These are phyloP conservation scores for Melanotaenia duboulayi DNA, from an alignment of 2,113 vertebrate species.

Conservation along the genomic window DNA sequence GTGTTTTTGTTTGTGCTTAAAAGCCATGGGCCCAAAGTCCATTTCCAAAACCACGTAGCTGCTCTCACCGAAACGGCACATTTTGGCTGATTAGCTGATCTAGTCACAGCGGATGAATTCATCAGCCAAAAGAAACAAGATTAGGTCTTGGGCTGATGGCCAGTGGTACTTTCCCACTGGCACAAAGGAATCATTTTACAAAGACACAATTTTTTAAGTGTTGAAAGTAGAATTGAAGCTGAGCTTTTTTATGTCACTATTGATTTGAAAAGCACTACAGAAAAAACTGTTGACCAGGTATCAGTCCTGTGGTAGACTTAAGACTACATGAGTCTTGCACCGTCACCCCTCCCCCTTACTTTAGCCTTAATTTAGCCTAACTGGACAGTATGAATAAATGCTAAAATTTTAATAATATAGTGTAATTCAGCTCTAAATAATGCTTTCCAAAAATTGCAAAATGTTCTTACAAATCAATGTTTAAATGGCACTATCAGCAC, in stretches of 20 bases:
- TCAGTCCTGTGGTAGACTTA: too few relatives aligned
- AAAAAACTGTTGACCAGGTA: too few relatives aligned
- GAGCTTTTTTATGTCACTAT: conserved; percentile 5
- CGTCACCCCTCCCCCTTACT: too few relatives aligned
- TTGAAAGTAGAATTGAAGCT: conserved; percentile 2
- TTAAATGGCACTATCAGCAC: too few relatives aligned
- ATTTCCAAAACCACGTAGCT: conserved; percentile 2
- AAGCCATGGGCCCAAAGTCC: background rate
- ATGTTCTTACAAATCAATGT: background rate
- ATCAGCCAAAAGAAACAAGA: conserved; percentile 15
- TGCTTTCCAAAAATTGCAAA: too few relatives aligned
- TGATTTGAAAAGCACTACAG: conserved; percentile 8
- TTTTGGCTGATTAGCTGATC: conserved; percentile 19
- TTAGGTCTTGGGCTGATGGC: conserved; percentile 17
- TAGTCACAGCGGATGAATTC: conserved; percentile 23
- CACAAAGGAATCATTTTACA: conserved; percentile 18
- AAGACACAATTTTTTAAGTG: background rate
- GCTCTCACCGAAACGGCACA: background rate
- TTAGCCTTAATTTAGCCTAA: too few relatives aligned
- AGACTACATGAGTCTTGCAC: too few relatives aligned
- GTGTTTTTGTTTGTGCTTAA: conserved; percentile 1
- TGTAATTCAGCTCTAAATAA: too few relatives aligned
- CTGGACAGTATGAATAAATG: too few relatives aligned
- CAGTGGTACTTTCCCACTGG: conserved; percentile 8
- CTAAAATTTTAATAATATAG: too few relatives aligned